Base-by-base conservation (phyloP, 64 coral and sea anemone species). In the Actinia equina region DNA sequence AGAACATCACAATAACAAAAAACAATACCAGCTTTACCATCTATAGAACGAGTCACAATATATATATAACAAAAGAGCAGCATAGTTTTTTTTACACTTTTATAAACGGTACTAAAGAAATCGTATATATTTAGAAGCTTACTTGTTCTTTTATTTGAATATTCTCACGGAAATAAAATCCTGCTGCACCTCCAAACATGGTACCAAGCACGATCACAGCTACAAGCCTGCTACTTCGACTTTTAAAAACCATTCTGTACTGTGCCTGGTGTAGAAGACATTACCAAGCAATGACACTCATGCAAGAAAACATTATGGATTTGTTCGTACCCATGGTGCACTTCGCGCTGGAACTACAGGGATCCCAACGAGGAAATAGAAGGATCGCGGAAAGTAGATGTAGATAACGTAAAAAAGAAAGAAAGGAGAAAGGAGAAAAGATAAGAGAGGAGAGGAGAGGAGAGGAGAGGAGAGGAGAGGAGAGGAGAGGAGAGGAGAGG, bases 151-250 rank as follows among this genome's bases (percentile, higher is more conserved):
- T 3, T 2, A 85, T 57, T 2, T 82, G 19, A 22, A 85, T 4
- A 2, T 85, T 85, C n/a, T 85, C 83, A 63, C 83, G 83, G 17
- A 85, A 52, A 59, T 85, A 85, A 54, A 85, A 85, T 6, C 83
- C 83, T 26, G 45, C 52, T 59, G 53, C 83, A 27, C 83, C 83
- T 59, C 83, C 83, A 1, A 54, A 18, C 27, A 85, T 60, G 7
- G 51, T 59, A 22, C 83, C 83, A 59, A 85, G 26, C 19, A 85
- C 54, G 27, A 85, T 85, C 16, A 85, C 83, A 62, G 59, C 83
- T 57, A 85, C n/a, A 51, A 82, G 53, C 45, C 80, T 20, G 9
- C 44, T 18, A 3, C n/a, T 82, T 10, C 78, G 17, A 52, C 30
- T 85, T 54, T 57, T 6, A 62, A 57, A 27, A 43, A 57, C 83